These are phyloP conservation scores for Empidonax alnorum DNA, from an alignment of 2,113 vertebrate genomes.

Conservation along the genomic window DNA sequence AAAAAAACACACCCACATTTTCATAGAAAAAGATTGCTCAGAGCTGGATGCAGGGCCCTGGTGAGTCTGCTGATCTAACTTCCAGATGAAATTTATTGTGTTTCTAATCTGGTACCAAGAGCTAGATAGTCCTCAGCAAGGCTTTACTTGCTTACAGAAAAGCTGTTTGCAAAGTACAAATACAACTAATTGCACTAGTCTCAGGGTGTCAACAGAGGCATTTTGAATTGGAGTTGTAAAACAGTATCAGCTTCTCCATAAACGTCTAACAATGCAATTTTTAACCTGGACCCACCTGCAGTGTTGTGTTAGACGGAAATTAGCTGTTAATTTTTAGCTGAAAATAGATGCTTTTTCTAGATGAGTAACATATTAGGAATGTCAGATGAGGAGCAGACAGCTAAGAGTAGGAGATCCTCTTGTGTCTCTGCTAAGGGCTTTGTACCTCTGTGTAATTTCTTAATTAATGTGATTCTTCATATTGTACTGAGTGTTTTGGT, in stretches of 20 bases:
- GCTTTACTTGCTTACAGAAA: not conserved
- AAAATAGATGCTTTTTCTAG: not conserved
- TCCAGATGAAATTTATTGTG: not conserved
- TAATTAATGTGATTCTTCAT: not conserved
- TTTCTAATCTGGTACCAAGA: not conserved
- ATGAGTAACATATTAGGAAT: accelerated
- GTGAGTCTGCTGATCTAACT: not conserved
- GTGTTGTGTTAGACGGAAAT: not conserved
- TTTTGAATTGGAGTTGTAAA: not conserved
- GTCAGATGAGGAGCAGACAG: not conserved
- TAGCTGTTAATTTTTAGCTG: not conserved
- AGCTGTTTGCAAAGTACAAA: not conserved
- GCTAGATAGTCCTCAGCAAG: not conserved
- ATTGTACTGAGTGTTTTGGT: not conserved
- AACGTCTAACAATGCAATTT: not conserved
- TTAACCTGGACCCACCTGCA: not conserved
- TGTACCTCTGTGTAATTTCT: not conserved
- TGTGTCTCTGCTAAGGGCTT: not conserved
- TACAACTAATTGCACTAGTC: not conserved
- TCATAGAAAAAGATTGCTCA: not conserved
- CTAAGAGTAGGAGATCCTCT: not conserved
- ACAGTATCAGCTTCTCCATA: not conserved
- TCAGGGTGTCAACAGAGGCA: not conserved
- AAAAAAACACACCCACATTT: not conserved
- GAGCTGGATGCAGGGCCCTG: not conserved